These are phyloP conservation scores for Phainopepla nitens DNA, from an alignment of 2,113 vertebrate species.

Conservation along the genomic window DNA sequence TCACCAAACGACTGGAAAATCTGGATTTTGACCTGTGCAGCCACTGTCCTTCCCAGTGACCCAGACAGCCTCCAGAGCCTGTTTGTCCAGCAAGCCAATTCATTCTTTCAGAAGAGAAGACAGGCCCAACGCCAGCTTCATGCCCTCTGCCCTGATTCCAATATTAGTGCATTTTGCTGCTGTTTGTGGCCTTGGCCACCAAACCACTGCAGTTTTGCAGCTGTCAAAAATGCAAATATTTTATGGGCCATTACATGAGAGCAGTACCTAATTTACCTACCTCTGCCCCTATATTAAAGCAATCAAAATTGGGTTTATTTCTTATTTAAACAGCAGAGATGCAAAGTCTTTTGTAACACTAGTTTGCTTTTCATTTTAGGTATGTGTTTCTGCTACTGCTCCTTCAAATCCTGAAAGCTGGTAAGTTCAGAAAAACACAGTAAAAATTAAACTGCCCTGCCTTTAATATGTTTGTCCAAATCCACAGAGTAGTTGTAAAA, in stretches of 20 bases:
- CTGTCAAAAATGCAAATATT: slow-evolving; percentile 49
- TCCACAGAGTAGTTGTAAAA: not conserved
- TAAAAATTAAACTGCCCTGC: not conserved
- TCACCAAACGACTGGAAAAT: not conserved
- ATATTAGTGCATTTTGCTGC: slow-evolving; percentile 1
- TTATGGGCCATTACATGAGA: not conserved
- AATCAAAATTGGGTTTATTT: not conserved
- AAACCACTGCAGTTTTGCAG: slow-evolving; percentile 10
- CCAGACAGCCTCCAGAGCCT: not conserved
- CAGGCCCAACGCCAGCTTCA: not conserved
- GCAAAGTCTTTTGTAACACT: not conserved
- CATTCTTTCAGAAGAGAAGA: not conserved
- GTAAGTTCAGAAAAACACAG: slow-evolving; percentile 51
- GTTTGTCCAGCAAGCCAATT: not conserved
- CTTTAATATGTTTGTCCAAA: not conserved
- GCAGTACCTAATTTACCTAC: slow-evolving; percentile 4
- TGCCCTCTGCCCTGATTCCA: not conserved
- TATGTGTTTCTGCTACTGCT: slow-evolving; percentile 36
- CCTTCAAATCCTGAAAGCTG: not conserved
- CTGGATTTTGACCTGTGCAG: not conserved
- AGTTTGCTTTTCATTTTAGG: slow-evolving; percentile 22
- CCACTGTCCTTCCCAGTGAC: not conserved
- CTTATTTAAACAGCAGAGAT: not conserved
- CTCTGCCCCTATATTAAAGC: not conserved
- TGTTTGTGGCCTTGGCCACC: not conserved